A percentile compares a stretch with the other conserved stretches of the same genome.
Conservation (phyloP, 2,797 vertebrate genomes). For the Microchirus variegatus region DNA sequence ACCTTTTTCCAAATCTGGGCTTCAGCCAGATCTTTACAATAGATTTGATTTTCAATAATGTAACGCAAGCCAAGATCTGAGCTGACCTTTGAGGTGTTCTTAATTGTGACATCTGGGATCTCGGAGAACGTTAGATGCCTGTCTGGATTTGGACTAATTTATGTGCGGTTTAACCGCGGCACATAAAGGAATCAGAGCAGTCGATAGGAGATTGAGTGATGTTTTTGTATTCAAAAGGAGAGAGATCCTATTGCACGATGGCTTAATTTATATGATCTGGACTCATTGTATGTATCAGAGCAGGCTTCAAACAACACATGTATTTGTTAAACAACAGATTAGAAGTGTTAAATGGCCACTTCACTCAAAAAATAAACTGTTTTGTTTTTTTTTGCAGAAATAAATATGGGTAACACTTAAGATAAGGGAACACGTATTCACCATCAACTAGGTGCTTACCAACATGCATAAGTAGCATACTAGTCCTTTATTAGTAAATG, state of each 20-base stretch:
- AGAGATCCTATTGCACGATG: constrained; percentile 12
- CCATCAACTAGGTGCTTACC: too few relatives aligned
- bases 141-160: constrained; percentile 38
- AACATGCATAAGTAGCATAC: too few relatives aligned
- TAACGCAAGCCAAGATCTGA: constrained; percentile 37
- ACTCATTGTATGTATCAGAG: constrained; percentile 13
- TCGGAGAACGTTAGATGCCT: constrained; percentile 24
- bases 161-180: constrained; percentile 42
- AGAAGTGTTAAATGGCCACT: too few relatives aligned
- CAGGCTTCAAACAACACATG: constrained; percentile 3
- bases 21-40: constrained; percentile 55
- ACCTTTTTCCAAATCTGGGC: constrained; percentile 61
- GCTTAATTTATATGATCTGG: background rate
- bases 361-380: too few relatives aligned
- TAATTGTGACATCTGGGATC: constrained; percentile 76
- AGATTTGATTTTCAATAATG: constrained; percentile 79
- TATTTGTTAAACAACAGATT: too few relatives aligned
- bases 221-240: constrained; percentile 54
- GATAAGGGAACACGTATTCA: too few relatives aligned
- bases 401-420: too few relatives aligned
- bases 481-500: too few relatives aligned
- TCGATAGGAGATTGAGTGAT: constrained; percentile 61
- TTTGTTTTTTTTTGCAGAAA: too few relatives aligned
- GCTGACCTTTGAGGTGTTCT: constrained; percentile 70
- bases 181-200: constrained; percentile 49